These are phyloP conservation scores for Chloroceryle inda DNA, from an alignment of 2,797 vertebrate genomes.

Conservation along the genomic window DNA sequence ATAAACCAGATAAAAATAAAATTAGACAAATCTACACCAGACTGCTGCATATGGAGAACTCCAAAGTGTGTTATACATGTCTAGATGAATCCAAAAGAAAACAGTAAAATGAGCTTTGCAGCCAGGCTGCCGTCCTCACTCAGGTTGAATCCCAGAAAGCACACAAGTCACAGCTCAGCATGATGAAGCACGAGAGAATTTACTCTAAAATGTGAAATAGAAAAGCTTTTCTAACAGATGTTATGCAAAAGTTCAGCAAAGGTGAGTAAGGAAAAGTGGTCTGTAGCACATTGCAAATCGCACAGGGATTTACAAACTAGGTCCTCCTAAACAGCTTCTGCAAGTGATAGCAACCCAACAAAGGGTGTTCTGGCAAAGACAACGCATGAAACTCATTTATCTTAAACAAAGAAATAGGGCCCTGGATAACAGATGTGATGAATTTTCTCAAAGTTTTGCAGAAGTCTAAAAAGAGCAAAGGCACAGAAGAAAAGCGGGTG, in stretches of 20 bases:
- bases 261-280: not conserved
- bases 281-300: not conserved
- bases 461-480: not conserved
- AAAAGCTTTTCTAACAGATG: not conserved
- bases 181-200: not conserved
- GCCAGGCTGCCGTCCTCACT: not conserved
- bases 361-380: not conserved
- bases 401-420: not conserved
- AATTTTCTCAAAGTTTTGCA: not conserved
- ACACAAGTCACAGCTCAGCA: not conserved
- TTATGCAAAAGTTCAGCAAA: not conserved
- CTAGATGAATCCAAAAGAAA: not conserved
- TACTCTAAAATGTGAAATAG: not conserved
- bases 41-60: not conserved
- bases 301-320: not conserved
- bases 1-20: slow-evolving; percentile 12
- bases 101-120: not conserved
- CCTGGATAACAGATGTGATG: accelerated
- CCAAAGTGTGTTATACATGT: not conserved
- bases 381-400: not conserved
- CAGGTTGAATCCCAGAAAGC: not conserved
- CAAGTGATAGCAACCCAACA: not conserved
- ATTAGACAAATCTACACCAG: not conserved
- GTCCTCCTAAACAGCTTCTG: not conserved
- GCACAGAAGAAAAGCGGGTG: not conserved